phyloP scores from a whole-genome alignment of 2,113 vertebrate species.

The Chlorocebus sabaeus region DNA sequence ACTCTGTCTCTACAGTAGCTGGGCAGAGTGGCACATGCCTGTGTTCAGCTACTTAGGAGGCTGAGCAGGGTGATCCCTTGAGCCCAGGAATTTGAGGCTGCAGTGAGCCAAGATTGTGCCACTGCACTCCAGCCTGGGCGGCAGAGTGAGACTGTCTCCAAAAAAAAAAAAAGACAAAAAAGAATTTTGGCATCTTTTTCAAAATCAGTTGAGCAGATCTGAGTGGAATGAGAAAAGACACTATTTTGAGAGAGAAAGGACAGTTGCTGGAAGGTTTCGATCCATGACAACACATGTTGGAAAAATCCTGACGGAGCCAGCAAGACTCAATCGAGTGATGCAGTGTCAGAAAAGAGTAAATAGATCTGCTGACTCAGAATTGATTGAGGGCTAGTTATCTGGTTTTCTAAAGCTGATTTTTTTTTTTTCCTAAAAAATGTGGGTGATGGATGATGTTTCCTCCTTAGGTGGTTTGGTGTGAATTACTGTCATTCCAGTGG shows the following conservation, averaged over 20 bases:
- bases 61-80: too few species aligned
- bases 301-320: background rate
- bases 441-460: background rate
- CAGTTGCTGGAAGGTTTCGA: background rate
- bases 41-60: too few species aligned
- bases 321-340: accelerated
- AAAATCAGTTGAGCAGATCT: background rate
- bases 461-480: background rate
- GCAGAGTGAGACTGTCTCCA: too few species aligned
- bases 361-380: background rate
- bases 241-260: background rate
- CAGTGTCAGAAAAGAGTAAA: background rate
- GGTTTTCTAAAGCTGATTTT: background rate
- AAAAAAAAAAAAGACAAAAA: too few species aligned
- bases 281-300: background rate
- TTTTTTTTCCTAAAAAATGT: background rate
- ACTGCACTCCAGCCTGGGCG: too few species aligned
- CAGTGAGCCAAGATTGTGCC: too few species aligned
- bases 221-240: background rate
- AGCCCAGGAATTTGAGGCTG: too few species aligned
- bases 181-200: background rate
- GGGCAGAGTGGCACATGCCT: too few species aligned
- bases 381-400: background rate
- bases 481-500: background rate
- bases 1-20: too few species aligned